Percentiles rank a stretch among this genome's conserved stretches.
Evolutionary conservation across 2,113 vertebrate species (phyloP).

Genomic region (Shinisaurus crocodilurus): DNA sequence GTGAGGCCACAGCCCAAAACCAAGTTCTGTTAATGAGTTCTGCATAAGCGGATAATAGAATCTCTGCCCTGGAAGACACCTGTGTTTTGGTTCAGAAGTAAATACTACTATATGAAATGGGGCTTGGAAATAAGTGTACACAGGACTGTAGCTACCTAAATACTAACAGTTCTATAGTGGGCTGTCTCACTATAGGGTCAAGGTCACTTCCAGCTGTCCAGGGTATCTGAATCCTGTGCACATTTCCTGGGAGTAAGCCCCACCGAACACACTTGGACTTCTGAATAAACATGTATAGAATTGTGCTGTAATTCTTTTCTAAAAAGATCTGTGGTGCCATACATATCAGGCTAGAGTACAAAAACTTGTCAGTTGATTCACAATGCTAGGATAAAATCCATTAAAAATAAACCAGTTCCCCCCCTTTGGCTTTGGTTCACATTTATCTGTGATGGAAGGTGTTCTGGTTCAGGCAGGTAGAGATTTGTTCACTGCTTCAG

Average conservation of each 20-base stretch:
- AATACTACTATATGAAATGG: neutral
- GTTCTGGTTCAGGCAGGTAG: neutral
- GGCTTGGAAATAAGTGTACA: neutral
- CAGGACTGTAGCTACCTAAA: neutral
- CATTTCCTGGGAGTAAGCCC: neutral
- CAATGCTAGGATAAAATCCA: neutral
- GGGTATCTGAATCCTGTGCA: neutral
- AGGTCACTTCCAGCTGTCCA: neutral
- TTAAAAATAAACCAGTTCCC: neutral
- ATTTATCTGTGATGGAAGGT: neutral
- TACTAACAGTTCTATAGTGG: neutral
- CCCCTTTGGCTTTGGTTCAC: neutral
- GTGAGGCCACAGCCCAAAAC: neutral
- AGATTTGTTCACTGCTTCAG: neutral
- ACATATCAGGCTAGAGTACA: neutral
- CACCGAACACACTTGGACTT: neutral
- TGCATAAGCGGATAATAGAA: neutral
- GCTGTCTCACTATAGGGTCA: neutral
- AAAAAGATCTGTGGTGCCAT: neutral
- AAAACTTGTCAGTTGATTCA: neutral
- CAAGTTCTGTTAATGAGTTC: neutral
- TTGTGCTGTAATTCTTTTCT: neutral
- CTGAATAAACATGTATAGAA: neutral
- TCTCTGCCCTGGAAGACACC: neutral
- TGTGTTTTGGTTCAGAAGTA: neutral